Evolutionary conservation across 2,113 vertebrate species (phyloP).

Genomic region (Neolamprologus sp.): DNA sequence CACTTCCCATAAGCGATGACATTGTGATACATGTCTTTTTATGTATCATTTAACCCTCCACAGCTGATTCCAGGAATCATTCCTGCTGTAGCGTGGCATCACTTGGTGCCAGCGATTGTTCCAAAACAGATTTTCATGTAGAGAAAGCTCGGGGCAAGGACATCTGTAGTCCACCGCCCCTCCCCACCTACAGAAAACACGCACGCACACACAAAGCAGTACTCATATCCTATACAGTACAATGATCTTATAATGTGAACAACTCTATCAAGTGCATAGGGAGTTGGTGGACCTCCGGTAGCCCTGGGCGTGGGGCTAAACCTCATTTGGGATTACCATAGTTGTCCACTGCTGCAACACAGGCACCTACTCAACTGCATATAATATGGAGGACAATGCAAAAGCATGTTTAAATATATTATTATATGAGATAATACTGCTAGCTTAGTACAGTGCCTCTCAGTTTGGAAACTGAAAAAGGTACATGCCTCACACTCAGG

Average conservation of each 20-base stretch:
- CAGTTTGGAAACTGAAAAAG: neutral
- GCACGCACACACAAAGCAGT: neutral
- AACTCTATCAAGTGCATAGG: slow-evolving; percentile 20
- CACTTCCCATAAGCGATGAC: neutral
- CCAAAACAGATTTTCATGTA: slow-evolving; percentile 31
- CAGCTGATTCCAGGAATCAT: neutral
- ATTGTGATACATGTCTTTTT: neutral
- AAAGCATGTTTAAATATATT: neutral
- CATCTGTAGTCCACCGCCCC: slow-evolving; percentile 3
- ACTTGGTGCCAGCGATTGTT: slow-evolving; percentile 20
- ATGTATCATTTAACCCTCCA: neutral
- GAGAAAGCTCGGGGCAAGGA: slow-evolving; percentile 60
- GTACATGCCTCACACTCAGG: neutral
- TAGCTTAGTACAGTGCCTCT: neutral
- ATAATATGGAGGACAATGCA: neutral
- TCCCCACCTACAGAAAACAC: neutral
- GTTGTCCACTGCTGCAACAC: neutral
- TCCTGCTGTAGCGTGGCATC: slow-evolving; percentile 3
- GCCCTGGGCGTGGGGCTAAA: slow-evolving; percentile 11
- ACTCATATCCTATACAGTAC: neutral
- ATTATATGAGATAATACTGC: neutral
- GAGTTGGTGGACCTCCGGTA: slow-evolving; percentile 8
- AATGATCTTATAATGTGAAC: slow-evolving; percentile 24
- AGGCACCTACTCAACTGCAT: neutral
- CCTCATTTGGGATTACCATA: slow-evolving; percentile 16